A percentile compares a stretch with the other conserved stretches of the same genome.
These are phyloP conservation scores for Diarsia dahlii DNA, from an alignment of 2,888 invertebrate genomes.

Conservation along the genomic window DNA sequence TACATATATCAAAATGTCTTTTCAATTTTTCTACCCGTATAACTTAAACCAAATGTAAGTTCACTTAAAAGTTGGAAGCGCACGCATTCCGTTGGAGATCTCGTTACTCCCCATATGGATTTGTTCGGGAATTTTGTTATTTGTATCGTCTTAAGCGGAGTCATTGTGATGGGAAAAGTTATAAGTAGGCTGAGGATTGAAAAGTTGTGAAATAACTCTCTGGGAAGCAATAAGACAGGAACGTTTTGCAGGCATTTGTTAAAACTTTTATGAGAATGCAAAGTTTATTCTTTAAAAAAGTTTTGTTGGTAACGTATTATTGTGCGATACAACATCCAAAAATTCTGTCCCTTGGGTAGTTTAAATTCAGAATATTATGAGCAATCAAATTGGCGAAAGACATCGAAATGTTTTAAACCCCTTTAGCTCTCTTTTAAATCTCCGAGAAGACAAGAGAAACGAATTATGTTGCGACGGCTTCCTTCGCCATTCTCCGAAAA, in stretches of 20 bases:
- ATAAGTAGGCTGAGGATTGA: slow-evolving; percentile 82
- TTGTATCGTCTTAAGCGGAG: slow-evolving; percentile 83
- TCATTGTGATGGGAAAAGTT: slow-evolving; percentile 87
- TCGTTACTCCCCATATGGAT: slow-evolving; percentile 71
- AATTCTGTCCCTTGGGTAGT: slow-evolving; percentile 16
- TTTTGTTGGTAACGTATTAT: slow-evolving; percentile 61
- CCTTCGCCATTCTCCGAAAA: neutral
- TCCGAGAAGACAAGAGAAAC: neutral
- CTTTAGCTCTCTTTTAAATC: slow-evolving; percentile 11
- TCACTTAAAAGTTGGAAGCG: slow-evolving; percentile 68
- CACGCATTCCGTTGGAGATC: slow-evolving; percentile 70
- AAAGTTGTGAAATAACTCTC: slow-evolving; percentile 82
- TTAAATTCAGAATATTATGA: slow-evolving; percentile 7
- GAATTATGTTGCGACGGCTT: neutral
- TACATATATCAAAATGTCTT: slow-evolving; percentile 20
- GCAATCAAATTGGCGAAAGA: slow-evolving; percentile 5
- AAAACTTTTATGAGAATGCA: slow-evolving; percentile 73
- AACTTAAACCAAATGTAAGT: slow-evolving; percentile 62
- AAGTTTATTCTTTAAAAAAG: slow-evolving; percentile 71
- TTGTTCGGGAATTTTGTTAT: slow-evolving; percentile 79
- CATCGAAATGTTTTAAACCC: slow-evolving; percentile 10
- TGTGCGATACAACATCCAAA: slow-evolving; percentile 33
- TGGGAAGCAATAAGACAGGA: slow-evolving; percentile 78
- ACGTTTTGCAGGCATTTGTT: slow-evolving; percentile 81
- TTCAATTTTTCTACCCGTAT: slow-evolving; percentile 39